Evolutionary conservation across 2,888 invertebrate species (phyloP).

Genomic region (Cheiracanthium punctorium): DNA sequence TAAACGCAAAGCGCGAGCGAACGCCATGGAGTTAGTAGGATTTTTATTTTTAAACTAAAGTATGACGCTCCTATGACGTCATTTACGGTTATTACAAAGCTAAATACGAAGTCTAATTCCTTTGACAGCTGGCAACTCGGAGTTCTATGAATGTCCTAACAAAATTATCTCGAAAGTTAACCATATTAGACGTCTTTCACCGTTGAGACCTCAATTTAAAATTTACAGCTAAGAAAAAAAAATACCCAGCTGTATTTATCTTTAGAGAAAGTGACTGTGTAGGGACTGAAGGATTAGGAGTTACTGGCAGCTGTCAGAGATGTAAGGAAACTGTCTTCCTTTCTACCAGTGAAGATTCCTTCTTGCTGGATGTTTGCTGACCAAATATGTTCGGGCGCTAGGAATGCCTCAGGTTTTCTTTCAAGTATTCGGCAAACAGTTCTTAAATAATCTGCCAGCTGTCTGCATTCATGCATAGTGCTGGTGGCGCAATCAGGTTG

Average conservation of each 20-base stretch:
- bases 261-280: neutral
- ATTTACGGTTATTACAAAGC: too few relatives aligned
- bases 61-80: too few relatives aligned
- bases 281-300: constrained; percentile 54
- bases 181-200: neutral
- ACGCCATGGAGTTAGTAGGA: too few relatives aligned
- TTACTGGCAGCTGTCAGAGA: constrained; percentile 36
- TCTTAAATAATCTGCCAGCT: constrained; percentile 39
- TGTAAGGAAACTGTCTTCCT: constrained; percentile 21
- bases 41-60: too few relatives aligned
- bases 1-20: too few relatives aligned
- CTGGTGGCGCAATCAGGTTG: constrained; percentile 28
- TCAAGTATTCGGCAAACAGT: constrained; percentile 46
- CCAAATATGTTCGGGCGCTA: constrained; percentile 18
- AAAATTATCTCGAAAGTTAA: neutral
- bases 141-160: too few relatives aligned
- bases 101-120: too few relatives aligned
- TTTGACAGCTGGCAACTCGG: too few relatives aligned
- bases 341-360: constrained; percentile 16
- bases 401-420: constrained; percentile 21
- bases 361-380: constrained; percentile 23
- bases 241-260: constrained; percentile 62
- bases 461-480: neutral
- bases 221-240: neutral
- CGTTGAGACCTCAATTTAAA: neutral